These are phyloP conservation scores for Corvus cornix DNA, from an alignment of 2,113 vertebrate species.

Conservation along the genomic window DNA sequence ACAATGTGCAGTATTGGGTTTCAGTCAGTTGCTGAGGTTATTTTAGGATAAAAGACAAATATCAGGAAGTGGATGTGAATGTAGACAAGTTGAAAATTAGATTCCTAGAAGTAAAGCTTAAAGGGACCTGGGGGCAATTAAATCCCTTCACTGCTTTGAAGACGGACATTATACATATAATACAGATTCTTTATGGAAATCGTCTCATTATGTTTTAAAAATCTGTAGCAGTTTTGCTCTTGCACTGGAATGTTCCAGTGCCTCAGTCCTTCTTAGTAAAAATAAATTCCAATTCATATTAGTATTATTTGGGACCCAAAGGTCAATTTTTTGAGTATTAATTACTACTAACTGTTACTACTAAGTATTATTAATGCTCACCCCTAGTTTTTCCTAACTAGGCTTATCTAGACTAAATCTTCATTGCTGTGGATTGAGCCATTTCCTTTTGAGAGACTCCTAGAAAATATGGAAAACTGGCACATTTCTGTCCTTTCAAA, in stretches of 20 bases:
- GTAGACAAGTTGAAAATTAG: neutral
- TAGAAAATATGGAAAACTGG: neutral
- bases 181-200: neutral
- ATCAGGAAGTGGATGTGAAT: neutral
- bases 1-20: neutral
- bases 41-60: neutral
- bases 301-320: neutral
- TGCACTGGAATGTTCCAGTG: neutral
- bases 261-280: neutral
- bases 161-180: neutral
- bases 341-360: neutral
- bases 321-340: neutral
- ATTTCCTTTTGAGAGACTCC: neutral
- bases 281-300: neutral
- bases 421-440: neutral
- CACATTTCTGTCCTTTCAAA: neutral
- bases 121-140: neutral
- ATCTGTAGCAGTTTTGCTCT: neutral
- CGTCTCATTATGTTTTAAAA: neutral
- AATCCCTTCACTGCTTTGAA: neutral
- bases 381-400: neutral
- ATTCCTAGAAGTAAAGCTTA: neutral
- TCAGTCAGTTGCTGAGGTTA: neutral
- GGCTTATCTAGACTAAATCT: neutral
- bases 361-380: neutral